phyloP scores from a whole-genome alignment of 2,888 invertebrate species.

The Yponomeuta sedellus region DNA sequence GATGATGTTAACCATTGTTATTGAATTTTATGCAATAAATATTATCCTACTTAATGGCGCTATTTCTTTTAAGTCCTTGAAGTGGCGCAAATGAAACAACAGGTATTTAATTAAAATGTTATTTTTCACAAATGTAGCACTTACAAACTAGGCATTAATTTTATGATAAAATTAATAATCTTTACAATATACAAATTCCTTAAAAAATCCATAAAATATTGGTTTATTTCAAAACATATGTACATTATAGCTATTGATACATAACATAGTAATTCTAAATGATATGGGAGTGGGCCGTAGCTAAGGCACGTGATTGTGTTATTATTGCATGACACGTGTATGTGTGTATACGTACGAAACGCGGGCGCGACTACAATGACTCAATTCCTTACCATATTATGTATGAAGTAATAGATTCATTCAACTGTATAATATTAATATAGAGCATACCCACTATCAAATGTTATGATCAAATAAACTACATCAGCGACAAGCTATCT shows the following conservation, averaged over 20 bases:
- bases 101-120: slow-evolving; percentile 51
- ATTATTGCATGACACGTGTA: slow-evolving; percentile 41
- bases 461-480: slow-evolving; percentile 42
- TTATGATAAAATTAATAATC: slow-evolving; percentile 72
- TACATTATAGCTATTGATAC: slow-evolving; percentile 72
- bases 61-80: background rate
- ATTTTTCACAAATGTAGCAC: slow-evolving; percentile 75
- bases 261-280: slow-evolving; percentile 62
- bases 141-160: slow-evolving; percentile 73
- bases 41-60: slow-evolving; percentile 15
- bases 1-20: slow-evolving; percentile 16
- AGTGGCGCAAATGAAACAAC: slow-evolving; percentile 60
- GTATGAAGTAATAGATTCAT: slow-evolving; percentile 46
- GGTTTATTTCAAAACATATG: slow-evolving; percentile 73
- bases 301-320: slow-evolving; percentile 66
- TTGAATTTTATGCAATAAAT: slow-evolving; percentile 17
- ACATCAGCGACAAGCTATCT: slow-evolving; percentile 47
- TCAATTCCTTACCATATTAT: slow-evolving; percentile 31
- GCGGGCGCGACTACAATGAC: slow-evolving; percentile 21
- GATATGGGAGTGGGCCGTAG: slow-evolving; percentile 70
- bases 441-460: slow-evolving; percentile 40
- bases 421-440: slow-evolving; percentile 39
- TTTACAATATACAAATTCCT: slow-evolving; percentile 77
- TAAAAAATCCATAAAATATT: slow-evolving; percentile 76
- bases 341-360: slow-evolving; percentile 8